Base-by-base conservation (phyloP, 2,113 vertebrate genomes). In the Pogonocichla stellata region DNA sequence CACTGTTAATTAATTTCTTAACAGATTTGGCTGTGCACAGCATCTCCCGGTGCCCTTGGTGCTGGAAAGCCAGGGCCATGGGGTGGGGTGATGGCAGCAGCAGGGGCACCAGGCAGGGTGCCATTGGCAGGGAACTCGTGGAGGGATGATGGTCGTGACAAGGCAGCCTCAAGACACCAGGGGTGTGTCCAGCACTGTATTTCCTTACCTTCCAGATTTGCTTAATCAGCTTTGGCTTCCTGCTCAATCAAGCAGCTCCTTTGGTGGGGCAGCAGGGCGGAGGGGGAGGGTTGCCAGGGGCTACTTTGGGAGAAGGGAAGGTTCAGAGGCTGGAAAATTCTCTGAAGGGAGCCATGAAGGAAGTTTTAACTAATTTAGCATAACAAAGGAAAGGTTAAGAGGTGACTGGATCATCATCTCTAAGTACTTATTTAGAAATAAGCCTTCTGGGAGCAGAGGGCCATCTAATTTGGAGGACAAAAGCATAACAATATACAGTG, bases 331-430 rank as follows among this genome's bases (percentile, higher is more conserved):
- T 88, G 65, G 83, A 84, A 93, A 79, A 45, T 65, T 78, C 60
- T 74, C 82, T 70, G 71, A 43, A 91, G 80, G 62, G 64, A 88
- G 31, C 38, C 31, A 5, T 22, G 86, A 91, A 87, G 93, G 88
- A 96, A 93, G 47, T 73, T 95, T 43, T 48, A 91, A 72, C 50
- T 95, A 93, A 94, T 96, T 94, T 78, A 83, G 31, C 40, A 36
- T 71, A 90, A 95, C 92, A 93, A 88, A 94, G 51, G 51, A 82
- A 93, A 93, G 92, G 88, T 80, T 86, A 95, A 93, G 75, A 88
- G 90, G 90, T 88, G 75, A 54, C 56, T 53, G 45, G 54, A 77
- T 92, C 93, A 86, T 94, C 62, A 77, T 83, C 40, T 92, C 54
- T 8, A 77, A 83, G 56, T 83, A 73, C 47, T 77, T 88, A 53